Base-by-base conservation (phyloP, 2,797 vertebrate species). In the Phalloptychus januarius region DNA sequence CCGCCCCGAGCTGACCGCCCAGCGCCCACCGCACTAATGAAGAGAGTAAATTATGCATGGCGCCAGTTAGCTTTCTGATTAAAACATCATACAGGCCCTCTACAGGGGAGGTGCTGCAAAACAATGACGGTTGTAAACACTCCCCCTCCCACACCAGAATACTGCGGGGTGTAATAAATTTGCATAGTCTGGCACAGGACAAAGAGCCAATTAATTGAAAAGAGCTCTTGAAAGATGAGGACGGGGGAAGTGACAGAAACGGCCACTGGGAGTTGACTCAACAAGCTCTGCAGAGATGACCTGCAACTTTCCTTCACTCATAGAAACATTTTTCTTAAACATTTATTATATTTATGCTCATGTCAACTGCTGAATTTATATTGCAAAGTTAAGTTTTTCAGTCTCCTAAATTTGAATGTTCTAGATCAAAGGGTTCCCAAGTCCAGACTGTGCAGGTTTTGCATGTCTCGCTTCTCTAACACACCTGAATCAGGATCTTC, bases 161-260 rank as follows among this genome's bases (percentile, higher is more conserved):
- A 96, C 96, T 95, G 96, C 96, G 94, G 95, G 96, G 96, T 96
- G 97, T 97, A 97, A 98, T 97, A 97, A 95, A 99, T 99, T 98
- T 98, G 97, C 98, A 99, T 98, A 98, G 96, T 96, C 96, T 97
- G 96, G 97, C 95, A 94, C 93, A 87, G 96, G 96, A 98, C 98
- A 96, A 99, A 98, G 96, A 95, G 94, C 96, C 97, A 97, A 99
- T 99, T 99, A 99, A 99, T 97, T 98, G 96, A 98, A 98, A 97
- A 94, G 94, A 91, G 95, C 96, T 95, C 87, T 90, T 89, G 88
- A 93, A 93, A 88, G 96, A 96, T 97, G 96, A 95, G 94, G 95
- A 95, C 93, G 95, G 95, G 95, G 96, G 94, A 95, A 94, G 95
- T 94, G 96, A 96, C 96, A 95, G 96, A 96, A 96, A 96, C 96